Evolutionary conservation across 2,113 vertebrate genomes (phyloP).

Genomic region (Orientallactaga bullata): DNA sequence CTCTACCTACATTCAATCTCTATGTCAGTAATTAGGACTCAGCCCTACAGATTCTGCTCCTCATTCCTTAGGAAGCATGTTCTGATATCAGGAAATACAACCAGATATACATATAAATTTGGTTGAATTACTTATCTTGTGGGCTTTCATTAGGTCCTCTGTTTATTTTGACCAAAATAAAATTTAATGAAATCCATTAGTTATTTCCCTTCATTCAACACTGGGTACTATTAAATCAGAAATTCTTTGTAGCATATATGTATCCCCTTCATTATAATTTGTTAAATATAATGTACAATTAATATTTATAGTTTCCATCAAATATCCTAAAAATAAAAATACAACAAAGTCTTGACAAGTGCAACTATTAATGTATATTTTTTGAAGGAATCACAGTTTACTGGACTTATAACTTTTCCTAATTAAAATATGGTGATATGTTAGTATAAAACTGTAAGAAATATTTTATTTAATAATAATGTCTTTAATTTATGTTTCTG

Average conservation of each 20-base stretch:
- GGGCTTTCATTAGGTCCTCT: not conserved
- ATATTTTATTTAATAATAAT: not conserved
- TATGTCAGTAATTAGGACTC: not conserved
- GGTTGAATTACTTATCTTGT: not conserved
- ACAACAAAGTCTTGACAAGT: slow-evolving; percentile 13
- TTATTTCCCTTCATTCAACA: not conserved
- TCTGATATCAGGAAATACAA: not conserved
- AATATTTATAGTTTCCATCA: not conserved
- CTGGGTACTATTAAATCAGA: not conserved
- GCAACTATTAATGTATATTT: not conserved
- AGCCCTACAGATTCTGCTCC: not conserved
- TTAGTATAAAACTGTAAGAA: not conserved
- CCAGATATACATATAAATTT: not conserved
- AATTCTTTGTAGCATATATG: not conserved
- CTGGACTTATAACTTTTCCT: not conserved
- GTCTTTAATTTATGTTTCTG: not conserved
- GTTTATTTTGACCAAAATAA: not conserved
- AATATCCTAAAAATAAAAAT: not conserved
- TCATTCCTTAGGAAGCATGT: not conserved
- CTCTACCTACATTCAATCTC: not conserved
- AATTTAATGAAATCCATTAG: not conserved
- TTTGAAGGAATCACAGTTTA: not conserved
- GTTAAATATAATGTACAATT: not conserved
- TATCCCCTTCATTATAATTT: not conserved
- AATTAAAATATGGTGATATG: not conserved